Conservation (phyloP, 23 tunicate species). For the Ciona savignyi region DNA sequence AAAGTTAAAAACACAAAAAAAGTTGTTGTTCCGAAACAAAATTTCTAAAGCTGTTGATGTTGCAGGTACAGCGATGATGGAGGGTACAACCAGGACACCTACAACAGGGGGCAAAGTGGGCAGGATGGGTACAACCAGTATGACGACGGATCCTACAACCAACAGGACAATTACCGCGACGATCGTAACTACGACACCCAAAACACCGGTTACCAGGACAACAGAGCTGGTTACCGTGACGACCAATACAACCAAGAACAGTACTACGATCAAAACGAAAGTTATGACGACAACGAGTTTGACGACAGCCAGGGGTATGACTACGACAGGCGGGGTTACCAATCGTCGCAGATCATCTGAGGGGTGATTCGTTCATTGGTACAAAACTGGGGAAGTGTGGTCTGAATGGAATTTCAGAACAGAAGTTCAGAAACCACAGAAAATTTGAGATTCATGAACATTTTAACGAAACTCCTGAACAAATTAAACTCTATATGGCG, state of each 20-base stretch:
- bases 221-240: slow-evolving; percentile 6
- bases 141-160: slow-evolving; percentile 8
- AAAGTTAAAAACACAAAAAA: no score
- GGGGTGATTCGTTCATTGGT: no score
- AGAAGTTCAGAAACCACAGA: no score
- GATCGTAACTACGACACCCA: neutral
- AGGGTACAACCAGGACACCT: slow-evolving; percentile 7
- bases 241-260: slow-evolving; percentile 12
- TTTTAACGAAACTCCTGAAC: no score
- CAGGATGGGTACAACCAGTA: slow-evolving; percentile 26
- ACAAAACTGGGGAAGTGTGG: no score
- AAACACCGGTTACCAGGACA: slow-evolving; percentile 14
- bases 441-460: no score
- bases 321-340: slow-evolving; percentile 39
- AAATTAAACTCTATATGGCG: no score
- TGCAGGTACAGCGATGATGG: slow-evolving; percentile 10
- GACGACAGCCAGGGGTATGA: slow-evolving; percentile 22
- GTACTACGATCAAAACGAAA: slow-evolving; percentile 1
- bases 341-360: slow-evolving; percentile 44
- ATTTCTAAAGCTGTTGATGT: no score
- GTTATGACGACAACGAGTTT: slow-evolving; percentile 41
- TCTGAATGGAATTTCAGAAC: no score
- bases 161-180: slow-evolving; percentile 7
- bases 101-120: neutral
- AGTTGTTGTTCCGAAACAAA: no score